Base-by-base conservation (phyloP, 1,140 invertebrate species). In the Coboldia fuscipes region DNA sequence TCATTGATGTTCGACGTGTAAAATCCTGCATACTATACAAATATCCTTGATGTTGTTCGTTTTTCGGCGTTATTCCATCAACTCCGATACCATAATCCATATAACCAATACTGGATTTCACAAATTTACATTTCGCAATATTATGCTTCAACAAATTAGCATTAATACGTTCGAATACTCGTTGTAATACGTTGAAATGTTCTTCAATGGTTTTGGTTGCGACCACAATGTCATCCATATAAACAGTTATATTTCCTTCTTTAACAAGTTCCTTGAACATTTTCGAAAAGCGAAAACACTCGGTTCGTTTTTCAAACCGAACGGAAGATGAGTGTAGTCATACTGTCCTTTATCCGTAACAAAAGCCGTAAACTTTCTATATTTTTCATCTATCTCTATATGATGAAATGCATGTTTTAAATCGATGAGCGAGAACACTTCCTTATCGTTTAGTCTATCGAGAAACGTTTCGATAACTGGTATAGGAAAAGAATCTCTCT, bases 391-490 rank as follows among this genome's bases (percentile, higher is more conserved):
- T 5, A 54, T 29, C 6, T 35, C 32, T 7, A 50, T 36, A 8
- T 47, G 46, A 12, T 42, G 39, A 35, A 49, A 50, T 3, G 40
- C 45, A 21, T 43, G 33, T 14, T 38, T 39, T 16, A 48, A 40
- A 37, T 47, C 42, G 1, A 49, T 10, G 5, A 22, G 12, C 6
- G 31, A 35, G 37, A 50, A 52, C 32, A 41, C 43, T 15, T 36
- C 35, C 29, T 39, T 37, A 9, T 38, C 8, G 41, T 33, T 35
- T 34, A 46, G 13, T 36, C 29, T 14, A 13, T 46, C 43, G 16
- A 46, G n/a, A 35, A 41, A 42, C 16, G 62, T 57, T n/a, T 62
- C 53, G 14, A 68, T 61, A 4, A 45, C 30, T 0, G 62, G 63
- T 22, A n/a, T 65, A 39, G 24, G 43, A 32, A 34, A 38, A 31